These are phyloP conservation scores for Drosophila virilis DNA, from an alignment of 1,140 invertebrate species.

Conservation along the genomic window DNA sequence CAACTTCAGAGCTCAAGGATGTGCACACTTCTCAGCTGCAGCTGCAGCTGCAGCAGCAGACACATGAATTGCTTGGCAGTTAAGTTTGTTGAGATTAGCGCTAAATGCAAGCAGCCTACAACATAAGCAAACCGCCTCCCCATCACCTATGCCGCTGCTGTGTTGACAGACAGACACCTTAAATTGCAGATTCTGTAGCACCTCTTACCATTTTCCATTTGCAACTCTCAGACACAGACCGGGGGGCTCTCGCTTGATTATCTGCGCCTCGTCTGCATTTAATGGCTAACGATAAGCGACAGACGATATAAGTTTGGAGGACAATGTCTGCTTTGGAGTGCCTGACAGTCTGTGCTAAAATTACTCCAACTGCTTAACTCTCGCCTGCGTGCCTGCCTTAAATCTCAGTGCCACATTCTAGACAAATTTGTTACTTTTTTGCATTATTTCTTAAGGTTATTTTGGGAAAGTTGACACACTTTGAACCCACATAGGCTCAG, in stretches of 20 bases:
- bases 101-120: constrained; percentile 10
- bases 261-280: constrained; percentile 69
- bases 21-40: constrained; percentile 12
- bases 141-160: not conserved
- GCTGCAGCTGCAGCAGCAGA: constrained; percentile 1
- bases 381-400: constrained; percentile 5
- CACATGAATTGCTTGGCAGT: constrained; percentile 10
- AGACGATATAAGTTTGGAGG: constrained; percentile 16
- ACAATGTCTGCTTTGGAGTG: constrained; percentile 38
- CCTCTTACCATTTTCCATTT: constrained; percentile 19
- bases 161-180: constrained; percentile 61
- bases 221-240: constrained; percentile 29
- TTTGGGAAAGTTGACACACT: constrained; percentile 79
- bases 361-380: constrained; percentile 5
- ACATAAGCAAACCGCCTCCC: too few species aligned
- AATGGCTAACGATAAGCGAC: constrained; percentile 66
- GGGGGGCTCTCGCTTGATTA: constrained; percentile 47
- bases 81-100: constrained; percentile 34
- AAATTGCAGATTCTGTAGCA: constrained; percentile 60
- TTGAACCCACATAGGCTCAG: constrained; percentile 54
- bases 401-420: constrained; percentile 57
- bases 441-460: constrained; percentile 15
- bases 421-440: constrained; percentile 23
- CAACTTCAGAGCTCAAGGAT: constrained; percentile 26
- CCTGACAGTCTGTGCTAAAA: constrained; percentile 3